Conservation (phyloP, 2,797 vertebrate genomes). For the Cyprinella venusta region DNA sequence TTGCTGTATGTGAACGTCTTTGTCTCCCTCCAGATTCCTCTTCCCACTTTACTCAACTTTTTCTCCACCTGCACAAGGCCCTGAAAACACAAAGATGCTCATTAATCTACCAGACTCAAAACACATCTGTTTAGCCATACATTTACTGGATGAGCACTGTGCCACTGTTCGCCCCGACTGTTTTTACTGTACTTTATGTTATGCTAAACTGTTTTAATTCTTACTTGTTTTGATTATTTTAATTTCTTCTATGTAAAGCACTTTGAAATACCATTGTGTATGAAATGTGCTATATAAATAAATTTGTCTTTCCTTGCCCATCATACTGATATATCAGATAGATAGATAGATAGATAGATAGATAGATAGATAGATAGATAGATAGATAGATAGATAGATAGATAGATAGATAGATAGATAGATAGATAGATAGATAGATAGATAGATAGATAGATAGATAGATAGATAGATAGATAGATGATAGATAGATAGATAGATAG, state of each 20-base stretch:
- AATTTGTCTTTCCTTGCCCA: too few species aligned
- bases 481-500: neutral
- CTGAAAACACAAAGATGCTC: constrained; percentile 70
- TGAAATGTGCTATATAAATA: too few species aligned
- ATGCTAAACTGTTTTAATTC: too few species aligned
- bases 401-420: neutral
- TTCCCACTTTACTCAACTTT: constrained; percentile 45
- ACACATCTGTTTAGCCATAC: too few species aligned
- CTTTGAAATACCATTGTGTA: too few species aligned
- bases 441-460: neutral
- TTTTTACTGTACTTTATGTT: too few species aligned
- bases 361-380: neutral
- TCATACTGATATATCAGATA: constrained; percentile 61
- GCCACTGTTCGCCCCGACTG: too few species aligned
- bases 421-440: neutral
- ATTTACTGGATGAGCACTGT: too few species aligned
- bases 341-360: neutral
- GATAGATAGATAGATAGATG: neutral
- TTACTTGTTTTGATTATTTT: too few species aligned
- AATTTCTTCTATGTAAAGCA: too few species aligned
- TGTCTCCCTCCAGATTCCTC: constrained; percentile 14
- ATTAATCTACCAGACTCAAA: constrained; percentile 67
- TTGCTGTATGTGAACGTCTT: constrained; percentile 13
- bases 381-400: neutral
- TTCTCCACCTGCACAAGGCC: constrained; percentile 61